Conservation (phyloP, 2,113 vertebrate genomes). For the Muscicapa adusta region DNA sequence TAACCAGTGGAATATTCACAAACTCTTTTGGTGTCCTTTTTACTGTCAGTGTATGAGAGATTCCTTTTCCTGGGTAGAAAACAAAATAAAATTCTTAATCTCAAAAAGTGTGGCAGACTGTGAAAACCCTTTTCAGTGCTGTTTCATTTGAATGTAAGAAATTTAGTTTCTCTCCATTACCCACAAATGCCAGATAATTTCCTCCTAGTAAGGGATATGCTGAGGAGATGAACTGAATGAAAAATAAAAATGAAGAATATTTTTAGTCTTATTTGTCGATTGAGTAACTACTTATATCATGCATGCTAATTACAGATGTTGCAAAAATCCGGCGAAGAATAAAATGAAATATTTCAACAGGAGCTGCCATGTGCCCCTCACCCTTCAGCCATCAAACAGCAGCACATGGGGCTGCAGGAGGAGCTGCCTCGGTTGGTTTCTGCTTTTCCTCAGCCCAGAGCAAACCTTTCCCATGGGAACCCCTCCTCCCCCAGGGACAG, state of each 20-base stretch:
- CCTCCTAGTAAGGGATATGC: not conserved
- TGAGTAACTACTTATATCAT: not conserved
- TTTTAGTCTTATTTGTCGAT: not conserved
- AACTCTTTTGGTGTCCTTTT: not conserved
- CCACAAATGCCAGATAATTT: not conserved
- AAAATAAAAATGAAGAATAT: not conserved
- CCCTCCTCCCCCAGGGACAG: not conserved
- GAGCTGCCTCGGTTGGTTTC: not conserved
- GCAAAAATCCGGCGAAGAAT: not conserved
- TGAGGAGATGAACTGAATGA: not conserved
- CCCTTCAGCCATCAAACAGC: accelerated
- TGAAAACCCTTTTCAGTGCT: not conserved
- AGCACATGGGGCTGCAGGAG: not conserved
- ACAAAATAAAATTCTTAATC: not conserved
- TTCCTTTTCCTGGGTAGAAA: not conserved
- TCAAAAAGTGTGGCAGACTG: not conserved
- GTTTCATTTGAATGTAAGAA: not conserved
- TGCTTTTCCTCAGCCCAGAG: not conserved
- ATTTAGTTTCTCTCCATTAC: not conserved
- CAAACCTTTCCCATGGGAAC: not conserved
- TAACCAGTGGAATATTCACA: not conserved
- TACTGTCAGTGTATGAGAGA: not conserved
- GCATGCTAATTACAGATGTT: accelerated
- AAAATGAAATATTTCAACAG: not conserved
- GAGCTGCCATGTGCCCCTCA: not conserved